Evolutionary conservation across 2,113 vertebrate genomes (phyloP).

Genomic region (Zeus faber): DNA sequence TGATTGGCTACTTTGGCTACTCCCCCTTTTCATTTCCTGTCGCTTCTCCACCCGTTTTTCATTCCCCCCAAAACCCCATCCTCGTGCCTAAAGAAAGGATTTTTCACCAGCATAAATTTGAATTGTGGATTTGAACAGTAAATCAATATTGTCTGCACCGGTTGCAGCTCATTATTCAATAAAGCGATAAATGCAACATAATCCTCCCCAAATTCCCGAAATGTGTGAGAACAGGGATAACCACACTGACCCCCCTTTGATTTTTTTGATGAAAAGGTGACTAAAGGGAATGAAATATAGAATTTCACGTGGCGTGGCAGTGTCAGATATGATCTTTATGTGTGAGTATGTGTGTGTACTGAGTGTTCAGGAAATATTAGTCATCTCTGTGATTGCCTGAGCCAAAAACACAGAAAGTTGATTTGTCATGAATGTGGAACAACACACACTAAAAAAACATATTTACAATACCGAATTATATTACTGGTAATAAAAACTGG

Average conservation of each 20-base stretch:
- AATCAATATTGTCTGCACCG: conserved; percentile 59
- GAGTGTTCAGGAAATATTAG: too few relatives aligned
- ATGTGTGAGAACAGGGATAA: conserved; percentile 46
- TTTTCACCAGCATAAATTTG: conserved; percentile 58
- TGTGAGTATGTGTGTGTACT: too few relatives aligned
- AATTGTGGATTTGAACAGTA: conserved; percentile 62
- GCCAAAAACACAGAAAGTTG: too few relatives aligned
- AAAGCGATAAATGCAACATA: conserved; percentile 36
- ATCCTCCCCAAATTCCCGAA: too few relatives aligned
- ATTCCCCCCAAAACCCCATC: conserved; percentile 36
- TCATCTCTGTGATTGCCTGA: too few relatives aligned
- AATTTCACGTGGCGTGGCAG: conserved; percentile 12
- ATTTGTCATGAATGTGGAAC: too few relatives aligned
- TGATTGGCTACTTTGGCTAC: conserved; percentile 63
- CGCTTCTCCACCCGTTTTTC: conserved; percentile 41
- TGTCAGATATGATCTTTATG: conserved; percentile 25
- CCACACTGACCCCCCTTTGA: conserved; percentile 26
- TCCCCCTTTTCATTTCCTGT: conserved; percentile 71
- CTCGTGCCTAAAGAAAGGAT: conserved; percentile 31
- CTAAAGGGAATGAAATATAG: conserved; percentile 21
- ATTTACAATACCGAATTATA: too few relatives aligned
- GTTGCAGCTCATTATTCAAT: conserved; percentile 51
- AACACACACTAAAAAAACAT: too few relatives aligned
- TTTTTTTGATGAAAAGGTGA: background rate
- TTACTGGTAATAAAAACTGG: too few relatives aligned